These are phyloP conservation scores for Lomographa bimaculata DNA, from an alignment of 2,888 invertebrate genomes.

Conservation along the genomic window DNA sequence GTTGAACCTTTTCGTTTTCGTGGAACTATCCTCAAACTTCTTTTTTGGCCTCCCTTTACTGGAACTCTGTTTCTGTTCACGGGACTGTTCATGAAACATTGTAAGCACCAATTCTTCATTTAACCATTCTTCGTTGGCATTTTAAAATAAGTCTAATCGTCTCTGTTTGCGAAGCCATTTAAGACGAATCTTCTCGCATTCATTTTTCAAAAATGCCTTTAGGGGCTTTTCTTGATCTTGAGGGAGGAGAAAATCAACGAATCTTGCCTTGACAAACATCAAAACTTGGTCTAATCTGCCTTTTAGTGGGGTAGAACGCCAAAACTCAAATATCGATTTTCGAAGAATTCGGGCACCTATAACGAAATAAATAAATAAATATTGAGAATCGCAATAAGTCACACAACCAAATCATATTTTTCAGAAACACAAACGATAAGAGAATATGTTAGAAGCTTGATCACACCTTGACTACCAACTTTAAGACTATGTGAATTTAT, in stretches of 20 bases:
- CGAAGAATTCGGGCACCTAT: slow-evolving; percentile 17
- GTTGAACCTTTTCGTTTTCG: slow-evolving; percentile 13
- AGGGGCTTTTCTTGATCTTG: slow-evolving; percentile 8
- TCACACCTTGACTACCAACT: no score
- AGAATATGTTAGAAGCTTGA: slow-evolving; percentile 4
- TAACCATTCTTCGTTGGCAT: slow-evolving; percentile 7
- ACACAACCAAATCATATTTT: slow-evolving; percentile 2
- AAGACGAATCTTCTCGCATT: slow-evolving; percentile 16
- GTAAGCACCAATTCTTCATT: slow-evolving; percentile 8
- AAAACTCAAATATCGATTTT: slow-evolving; percentile 15
- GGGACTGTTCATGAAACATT: slow-evolving; percentile 1
- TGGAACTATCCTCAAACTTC: slow-evolving; percentile 6
- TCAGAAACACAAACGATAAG: slow-evolving; percentile 3
- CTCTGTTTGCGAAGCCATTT: slow-evolving; percentile 15
- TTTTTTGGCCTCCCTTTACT: slow-evolving; percentile 11
- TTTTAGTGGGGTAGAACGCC: slow-evolving; percentile 19
- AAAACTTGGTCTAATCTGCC: slow-evolving; percentile 18
- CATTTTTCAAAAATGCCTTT: slow-evolving; percentile 8
- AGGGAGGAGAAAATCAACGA: slow-evolving; percentile 3
- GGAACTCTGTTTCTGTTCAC: slow-evolving; percentile 1
- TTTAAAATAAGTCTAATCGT: slow-evolving; percentile 16
- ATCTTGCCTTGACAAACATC: slow-evolving; percentile 12
- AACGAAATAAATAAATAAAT: slow-evolving; percentile 7
- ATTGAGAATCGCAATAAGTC: slow-evolving; percentile 9
- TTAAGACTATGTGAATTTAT: slow-evolving; percentile 5